Percentiles rank a stretch among this genome's conserved stretches.
phyloP scores from a whole-genome alignment of 2,113 vertebrate species.

The Orcinus orca region DNA sequence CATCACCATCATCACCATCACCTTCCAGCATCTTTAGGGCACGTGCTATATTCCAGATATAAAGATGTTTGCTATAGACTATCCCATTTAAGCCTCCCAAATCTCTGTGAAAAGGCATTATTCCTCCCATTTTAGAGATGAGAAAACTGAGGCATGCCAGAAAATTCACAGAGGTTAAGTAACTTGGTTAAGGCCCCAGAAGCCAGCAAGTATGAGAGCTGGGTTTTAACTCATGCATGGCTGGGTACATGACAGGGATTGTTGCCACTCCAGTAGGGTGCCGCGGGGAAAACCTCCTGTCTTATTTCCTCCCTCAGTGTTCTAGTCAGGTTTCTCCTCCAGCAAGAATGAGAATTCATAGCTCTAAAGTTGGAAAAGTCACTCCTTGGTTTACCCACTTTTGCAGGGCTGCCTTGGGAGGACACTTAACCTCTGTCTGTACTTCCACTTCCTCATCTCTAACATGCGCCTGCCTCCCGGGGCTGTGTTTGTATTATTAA shows the following conservation, averaged over 20 bases:
- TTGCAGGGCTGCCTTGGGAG: constrained; percentile 47
- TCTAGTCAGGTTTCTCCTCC: not conserved
- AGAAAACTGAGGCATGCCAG: not conserved
- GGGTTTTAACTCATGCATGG: not conserved
- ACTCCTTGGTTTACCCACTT: not conserved
- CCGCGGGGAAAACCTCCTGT: not conserved
- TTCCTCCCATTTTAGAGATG: not conserved
- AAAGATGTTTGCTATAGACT: not conserved
- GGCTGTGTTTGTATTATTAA: constrained; percentile 43
- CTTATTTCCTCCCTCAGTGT: not conserved
- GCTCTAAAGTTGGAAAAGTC: constrained; percentile 45
- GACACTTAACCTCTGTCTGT: constrained; percentile 36
- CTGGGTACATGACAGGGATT: not conserved
- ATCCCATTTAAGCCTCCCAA: not conserved
- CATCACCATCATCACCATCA: not conserved
- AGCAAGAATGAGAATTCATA: constrained; percentile 43
- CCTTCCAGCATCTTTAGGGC: not conserved
- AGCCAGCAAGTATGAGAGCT: not conserved
- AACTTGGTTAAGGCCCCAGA: not conserved
- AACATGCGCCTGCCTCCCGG: constrained; percentile 11
- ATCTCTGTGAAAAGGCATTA: not conserved
- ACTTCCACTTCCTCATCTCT: constrained; percentile 28
- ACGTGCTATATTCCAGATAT: not conserved
- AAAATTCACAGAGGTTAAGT: not conserved
- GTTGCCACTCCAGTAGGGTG: no score